These are phyloP conservation scores for Diphyllodes magnificus DNA, from an alignment of 2,113 vertebrate genomes.

Conservation along the genomic window DNA sequence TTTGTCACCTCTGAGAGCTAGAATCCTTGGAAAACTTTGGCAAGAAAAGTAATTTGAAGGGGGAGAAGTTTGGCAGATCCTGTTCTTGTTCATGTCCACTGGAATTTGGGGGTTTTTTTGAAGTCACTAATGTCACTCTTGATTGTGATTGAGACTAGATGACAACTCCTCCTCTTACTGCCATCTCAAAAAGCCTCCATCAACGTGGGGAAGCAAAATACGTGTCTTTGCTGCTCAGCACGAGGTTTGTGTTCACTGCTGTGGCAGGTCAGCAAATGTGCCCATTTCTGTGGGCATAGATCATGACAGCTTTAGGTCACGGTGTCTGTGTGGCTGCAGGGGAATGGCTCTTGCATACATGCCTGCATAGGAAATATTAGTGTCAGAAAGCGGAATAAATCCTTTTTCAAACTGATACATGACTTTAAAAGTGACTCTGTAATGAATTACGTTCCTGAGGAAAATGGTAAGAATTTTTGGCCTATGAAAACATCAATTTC, in stretches of 20 bases:
- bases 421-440: background rate
- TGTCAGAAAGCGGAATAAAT: background rate
- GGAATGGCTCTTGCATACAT: background rate
- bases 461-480: background rate
- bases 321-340: background rate
- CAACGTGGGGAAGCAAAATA: background rate
- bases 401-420: background rate
- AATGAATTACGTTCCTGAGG: background rate
- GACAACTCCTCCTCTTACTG: background rate
- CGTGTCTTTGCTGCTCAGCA: fast-evolving
- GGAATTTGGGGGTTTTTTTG: background rate
- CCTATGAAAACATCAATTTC: background rate
- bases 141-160: background rate
- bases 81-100: background rate
- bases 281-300: background rate
- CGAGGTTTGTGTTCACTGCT: background rate
- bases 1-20: background rate
- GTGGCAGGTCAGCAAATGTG: background rate
- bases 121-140: background rate
- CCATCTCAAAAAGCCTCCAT: background rate
- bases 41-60: background rate
- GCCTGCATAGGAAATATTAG: background rate
- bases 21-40: background rate
- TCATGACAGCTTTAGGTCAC: background rate
- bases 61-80: background rate